Percentiles rank a stretch among this genome's conserved stretches.
Conservation (phyloP, 2,113 vertebrate genomes). For the Psettodes erumei region DNA sequence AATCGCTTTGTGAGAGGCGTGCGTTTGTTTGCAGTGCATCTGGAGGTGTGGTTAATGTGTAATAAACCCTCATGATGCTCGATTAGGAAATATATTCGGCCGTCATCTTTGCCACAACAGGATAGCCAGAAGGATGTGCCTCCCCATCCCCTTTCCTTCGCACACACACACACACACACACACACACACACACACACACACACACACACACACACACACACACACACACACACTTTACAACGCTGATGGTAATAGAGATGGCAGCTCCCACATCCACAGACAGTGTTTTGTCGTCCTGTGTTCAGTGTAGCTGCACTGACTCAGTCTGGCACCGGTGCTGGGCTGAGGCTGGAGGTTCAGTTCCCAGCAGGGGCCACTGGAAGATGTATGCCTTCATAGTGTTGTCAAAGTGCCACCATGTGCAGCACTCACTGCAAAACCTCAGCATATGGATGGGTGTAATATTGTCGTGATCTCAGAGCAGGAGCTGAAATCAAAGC, state of each 20-base stretch:
- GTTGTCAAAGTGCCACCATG: conserved; percentile 15
- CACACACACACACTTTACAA: background rate
- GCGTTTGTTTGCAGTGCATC: conserved; percentile 60
- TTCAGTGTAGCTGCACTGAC: conserved; percentile 12
- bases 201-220: background rate
- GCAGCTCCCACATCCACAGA: conserved; percentile 13
- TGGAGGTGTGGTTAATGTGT: conserved; percentile 56
- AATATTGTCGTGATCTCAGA: conserved; percentile 1
- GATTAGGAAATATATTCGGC: conserved; percentile 8
- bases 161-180: background rate
- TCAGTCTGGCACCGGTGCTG: conserved; percentile 8
- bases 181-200: background rate
- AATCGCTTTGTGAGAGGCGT: conserved; percentile 33
- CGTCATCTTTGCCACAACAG: conserved; percentile 4
- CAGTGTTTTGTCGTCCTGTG: conserved; percentile 22
- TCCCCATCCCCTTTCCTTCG: background rate
- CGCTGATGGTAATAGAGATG: conserved; percentile 6
- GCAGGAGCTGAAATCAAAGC: background rate
- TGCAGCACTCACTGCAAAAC: conserved; percentile 9
- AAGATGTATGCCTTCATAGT: conserved; percentile 13
- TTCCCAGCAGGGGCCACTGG: conserved; percentile 16
- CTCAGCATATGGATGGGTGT: background rate
- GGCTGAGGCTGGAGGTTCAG: conserved; percentile 17
- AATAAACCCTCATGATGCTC: conserved; percentile 27
- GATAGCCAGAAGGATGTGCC: conserved; percentile 3